Conservation (phyloP, 2,888 invertebrate species). For the Eupithecia tripunctaria region DNA sequence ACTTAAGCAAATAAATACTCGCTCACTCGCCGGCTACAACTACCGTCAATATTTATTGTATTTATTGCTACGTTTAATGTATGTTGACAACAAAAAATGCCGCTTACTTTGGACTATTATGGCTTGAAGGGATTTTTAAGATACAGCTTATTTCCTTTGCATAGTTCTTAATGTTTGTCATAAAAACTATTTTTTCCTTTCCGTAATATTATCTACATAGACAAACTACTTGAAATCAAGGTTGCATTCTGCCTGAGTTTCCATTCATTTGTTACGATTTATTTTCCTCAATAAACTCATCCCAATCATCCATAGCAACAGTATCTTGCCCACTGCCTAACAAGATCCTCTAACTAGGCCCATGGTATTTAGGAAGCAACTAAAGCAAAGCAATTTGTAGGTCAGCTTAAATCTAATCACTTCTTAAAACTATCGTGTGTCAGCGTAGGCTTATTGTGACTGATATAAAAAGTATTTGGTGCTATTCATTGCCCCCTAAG, state of each 20-base stretch:
- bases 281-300: neutral
- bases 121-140: neutral
- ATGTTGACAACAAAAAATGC: conserved; percentile 3
- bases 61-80: conserved; percentile 37
- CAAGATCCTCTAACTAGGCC: neutral
- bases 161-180: too few species aligned
- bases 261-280: neutral
- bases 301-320: neutral
- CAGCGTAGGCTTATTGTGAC: neutral
- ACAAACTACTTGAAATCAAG: neutral
- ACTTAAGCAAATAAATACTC: conserved; percentile 81
- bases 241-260: neutral
- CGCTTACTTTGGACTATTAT: neutral
- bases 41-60: conserved; percentile 63
- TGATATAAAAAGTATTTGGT: neutral
- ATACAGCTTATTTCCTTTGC: neutral
- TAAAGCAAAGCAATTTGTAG: neutral
- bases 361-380: neutral
- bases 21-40: conserved; percentile 56
- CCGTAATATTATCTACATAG: neutral
- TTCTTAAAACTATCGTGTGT: neutral
- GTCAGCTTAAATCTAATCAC: neutral
- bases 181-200: neutral
- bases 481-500: neutral
- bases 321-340: neutral